Evolutionary conservation across 1,140 invertebrate species (phyloP).

Genomic region (Ericerus pela): DNA sequence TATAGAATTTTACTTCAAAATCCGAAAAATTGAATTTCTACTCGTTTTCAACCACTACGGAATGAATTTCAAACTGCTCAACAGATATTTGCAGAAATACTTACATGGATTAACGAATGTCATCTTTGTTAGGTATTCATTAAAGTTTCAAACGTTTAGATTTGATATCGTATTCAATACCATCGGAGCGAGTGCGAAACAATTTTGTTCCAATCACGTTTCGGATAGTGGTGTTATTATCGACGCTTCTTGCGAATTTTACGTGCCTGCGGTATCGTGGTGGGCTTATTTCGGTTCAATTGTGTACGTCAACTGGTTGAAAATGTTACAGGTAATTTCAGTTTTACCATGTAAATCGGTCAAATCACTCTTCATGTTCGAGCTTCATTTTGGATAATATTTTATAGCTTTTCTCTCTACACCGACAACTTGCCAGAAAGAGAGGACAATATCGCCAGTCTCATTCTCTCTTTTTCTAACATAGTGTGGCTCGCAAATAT

Average conservation of each 20-base stretch:
- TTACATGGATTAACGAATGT: neutral
- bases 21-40: neutral
- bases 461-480: too few relatives aligned
- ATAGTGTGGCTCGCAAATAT: too few relatives aligned
- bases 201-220: conserved; percentile 10
- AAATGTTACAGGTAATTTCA: neutral
- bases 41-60: neutral
- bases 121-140: neutral
- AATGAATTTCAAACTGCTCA: neutral
- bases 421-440: too few relatives aligned
- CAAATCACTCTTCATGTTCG: too few relatives aligned
- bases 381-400: neutral
- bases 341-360: neutral
- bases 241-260: neutral
- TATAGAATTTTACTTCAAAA: neutral
- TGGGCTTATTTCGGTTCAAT: neutral
- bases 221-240: neutral
- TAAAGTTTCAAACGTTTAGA: conserved; percentile 2
- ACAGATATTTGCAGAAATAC: neutral
- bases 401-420: neutral
- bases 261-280: conserved; percentile 4
- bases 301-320: conserved; percentile 13
- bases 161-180: conserved; percentile 17
- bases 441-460: too few relatives aligned
- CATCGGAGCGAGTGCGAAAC: neutral